phyloP scores from a whole-genome alignment of 2,113 vertebrate genomes.

The Syngnathus floridae region DNA sequence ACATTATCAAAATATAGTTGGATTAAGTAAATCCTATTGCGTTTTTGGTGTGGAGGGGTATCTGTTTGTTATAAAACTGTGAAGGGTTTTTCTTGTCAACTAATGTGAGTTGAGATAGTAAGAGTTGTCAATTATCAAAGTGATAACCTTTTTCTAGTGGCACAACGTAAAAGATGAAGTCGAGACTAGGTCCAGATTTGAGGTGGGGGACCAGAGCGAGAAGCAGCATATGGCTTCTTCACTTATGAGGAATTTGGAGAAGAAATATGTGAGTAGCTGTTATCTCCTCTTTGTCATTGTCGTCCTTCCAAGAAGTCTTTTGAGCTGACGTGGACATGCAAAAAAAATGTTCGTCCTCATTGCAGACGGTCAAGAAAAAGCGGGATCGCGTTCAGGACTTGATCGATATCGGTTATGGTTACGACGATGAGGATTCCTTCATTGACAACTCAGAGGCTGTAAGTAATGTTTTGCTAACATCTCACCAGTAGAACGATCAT shows the following conservation, averaged over 20 bases:
- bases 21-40: no score
- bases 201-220: constrained; percentile 68
- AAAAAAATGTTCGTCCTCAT: neutral
- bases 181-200: constrained; percentile 40
- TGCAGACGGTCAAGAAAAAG: constrained; percentile 75
- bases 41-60: no score
- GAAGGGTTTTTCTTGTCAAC: no score
- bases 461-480: constrained; percentile 52
- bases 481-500: neutral
- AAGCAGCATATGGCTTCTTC: constrained; percentile 74
- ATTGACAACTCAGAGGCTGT: constrained; percentile 97
- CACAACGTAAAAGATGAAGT: constrained; percentile 18
- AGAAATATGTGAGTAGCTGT: constrained; percentile 82
- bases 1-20: no score
- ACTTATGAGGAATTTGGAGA: constrained; percentile 79
- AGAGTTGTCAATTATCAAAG: neutral
- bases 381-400: constrained; percentile 88
- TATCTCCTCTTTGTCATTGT: neutral
- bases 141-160: constrained; percentile 2
- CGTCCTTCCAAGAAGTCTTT: neutral
- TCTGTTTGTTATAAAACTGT: no score
- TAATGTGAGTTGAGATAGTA: no score
- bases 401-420: constrained; percentile 92
- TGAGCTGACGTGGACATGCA: neutral
- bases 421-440: constrained; percentile 93